Conservation (phyloP, 2,888 invertebrate genomes). For the Cinara cedri region DNA sequence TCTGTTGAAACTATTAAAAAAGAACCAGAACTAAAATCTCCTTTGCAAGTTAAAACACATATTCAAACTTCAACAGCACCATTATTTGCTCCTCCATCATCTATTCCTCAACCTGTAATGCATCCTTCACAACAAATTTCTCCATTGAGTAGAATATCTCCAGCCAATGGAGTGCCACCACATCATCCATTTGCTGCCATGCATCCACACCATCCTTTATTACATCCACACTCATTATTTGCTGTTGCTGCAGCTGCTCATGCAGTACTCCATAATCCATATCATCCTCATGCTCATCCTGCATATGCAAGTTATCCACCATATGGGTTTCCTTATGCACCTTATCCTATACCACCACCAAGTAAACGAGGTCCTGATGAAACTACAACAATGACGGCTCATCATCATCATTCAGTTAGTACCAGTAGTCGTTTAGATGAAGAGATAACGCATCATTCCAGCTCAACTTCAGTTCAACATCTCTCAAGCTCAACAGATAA, state of each 20-base stretch:
- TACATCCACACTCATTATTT: slow-evolving; percentile 73
- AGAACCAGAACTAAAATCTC: slow-evolving; percentile 70
- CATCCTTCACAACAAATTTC: slow-evolving; percentile 78
- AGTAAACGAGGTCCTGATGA: slow-evolving; percentile 65
- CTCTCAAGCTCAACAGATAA: slow-evolving; percentile 65
- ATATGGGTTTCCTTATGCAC: slow-evolving; percentile 60
- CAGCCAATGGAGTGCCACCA: slow-evolving; percentile 62
- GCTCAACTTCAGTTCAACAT: slow-evolving; percentile 71
- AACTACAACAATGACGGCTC: slow-evolving; percentile 73
- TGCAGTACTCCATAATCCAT: slow-evolving; percentile 74
- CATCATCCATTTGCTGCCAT: slow-evolving; percentile 63
- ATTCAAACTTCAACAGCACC: slow-evolving; percentile 59
- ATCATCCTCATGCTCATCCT: slow-evolving; percentile 67
- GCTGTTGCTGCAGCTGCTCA: slow-evolving; percentile 67
- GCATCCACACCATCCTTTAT: slow-evolving; percentile 75
- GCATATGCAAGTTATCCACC: slow-evolving; percentile 66
- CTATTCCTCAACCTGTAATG: slow-evolving; percentile 73
- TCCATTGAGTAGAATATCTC: slow-evolving; percentile 64
- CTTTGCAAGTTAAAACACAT: slow-evolving; percentile 61
- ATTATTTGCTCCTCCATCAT: slow-evolving; percentile 66
- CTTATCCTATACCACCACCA: slow-evolving; percentile 67
- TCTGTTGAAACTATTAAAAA: slow-evolving; percentile 76
- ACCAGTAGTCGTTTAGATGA: slow-evolving; percentile 70
- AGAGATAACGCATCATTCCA: slow-evolving; percentile 67
- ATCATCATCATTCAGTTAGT: slow-evolving; percentile 76